Conservation (phyloP, 2,797 vertebrate species). For the Sebastes itinus region DNA sequence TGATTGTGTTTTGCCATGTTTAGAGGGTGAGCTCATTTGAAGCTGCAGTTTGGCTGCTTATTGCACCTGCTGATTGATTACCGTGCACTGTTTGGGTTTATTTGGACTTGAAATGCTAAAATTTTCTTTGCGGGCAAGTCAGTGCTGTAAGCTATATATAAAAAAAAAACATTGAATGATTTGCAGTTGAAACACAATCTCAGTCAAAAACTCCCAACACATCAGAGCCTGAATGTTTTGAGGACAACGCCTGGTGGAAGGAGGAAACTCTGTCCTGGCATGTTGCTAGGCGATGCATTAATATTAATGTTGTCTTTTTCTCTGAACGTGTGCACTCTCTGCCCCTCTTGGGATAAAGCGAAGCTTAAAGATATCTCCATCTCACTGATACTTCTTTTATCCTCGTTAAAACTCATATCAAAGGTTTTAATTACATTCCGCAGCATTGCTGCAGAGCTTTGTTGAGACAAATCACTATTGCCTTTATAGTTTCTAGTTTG, state of each 20-base stretch:
- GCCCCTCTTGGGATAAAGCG: slow-evolving; percentile 56
- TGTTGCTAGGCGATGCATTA: slow-evolving; percentile 76
- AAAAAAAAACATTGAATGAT: not conserved
- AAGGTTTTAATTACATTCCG: slow-evolving; percentile 69
- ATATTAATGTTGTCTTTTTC: slow-evolving; percentile 75
- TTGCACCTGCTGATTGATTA: slow-evolving; percentile 47
- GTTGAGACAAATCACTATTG: slow-evolving; percentile 36
- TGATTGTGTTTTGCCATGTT: slow-evolving; percentile 19
- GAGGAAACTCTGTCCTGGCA: slow-evolving; percentile 61
- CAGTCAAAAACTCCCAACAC: slow-evolving; percentile 36
- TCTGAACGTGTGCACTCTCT: slow-evolving; percentile 56
- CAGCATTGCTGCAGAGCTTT: slow-evolving; percentile 48
- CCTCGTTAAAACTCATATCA: slow-evolving; percentile 64
- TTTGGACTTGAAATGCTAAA: slow-evolving; percentile 13
- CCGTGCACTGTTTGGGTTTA: slow-evolving; percentile 2
- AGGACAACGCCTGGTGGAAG: slow-evolving; percentile 49
- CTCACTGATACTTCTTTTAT: slow-evolving; percentile 68
- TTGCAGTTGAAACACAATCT: slow-evolving; percentile 42
- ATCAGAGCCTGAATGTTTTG: slow-evolving; percentile 53
- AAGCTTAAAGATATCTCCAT: slow-evolving; percentile 73
- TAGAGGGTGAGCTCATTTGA: slow-evolving; percentile 25
- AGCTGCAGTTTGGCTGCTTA: slow-evolving; percentile 14
- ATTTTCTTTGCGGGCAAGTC: not conserved
- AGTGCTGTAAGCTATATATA: not conserved
- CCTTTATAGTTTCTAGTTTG: slow-evolving; percentile 24